Conservation (phyloP, 2,888 invertebrate genomes). For the Andrena flavipes region DNA sequence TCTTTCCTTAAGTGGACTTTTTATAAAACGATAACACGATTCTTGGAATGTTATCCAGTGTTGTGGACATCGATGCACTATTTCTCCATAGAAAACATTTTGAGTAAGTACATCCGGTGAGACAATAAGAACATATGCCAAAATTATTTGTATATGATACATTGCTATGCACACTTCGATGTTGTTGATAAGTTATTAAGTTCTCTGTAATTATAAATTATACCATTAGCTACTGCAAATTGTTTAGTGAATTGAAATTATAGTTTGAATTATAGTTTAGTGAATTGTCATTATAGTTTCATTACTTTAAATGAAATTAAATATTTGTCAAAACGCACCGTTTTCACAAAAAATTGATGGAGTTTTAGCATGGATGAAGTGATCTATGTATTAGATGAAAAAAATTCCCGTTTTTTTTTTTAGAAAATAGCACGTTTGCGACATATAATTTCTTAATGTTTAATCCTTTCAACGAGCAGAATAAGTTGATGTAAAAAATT, state of each 20-base stretch:
- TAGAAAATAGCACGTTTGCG: background rate
- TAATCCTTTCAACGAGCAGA: too few relatives aligned
- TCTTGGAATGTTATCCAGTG: slow-evolving; percentile 94
- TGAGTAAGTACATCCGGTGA: slow-evolving; percentile 63
- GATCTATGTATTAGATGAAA: background rate
- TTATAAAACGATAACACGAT: slow-evolving; percentile 95
- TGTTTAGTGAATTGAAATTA: too few relatives aligned
- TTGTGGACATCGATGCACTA: slow-evolving; percentile 89
- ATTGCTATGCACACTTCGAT: slow-evolving; percentile 19
- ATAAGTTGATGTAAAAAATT: too few relatives aligned
- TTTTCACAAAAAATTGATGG: background rate
- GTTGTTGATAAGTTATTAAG: background rate
- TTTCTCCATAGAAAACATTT: slow-evolving; percentile 74
- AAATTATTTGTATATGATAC: slow-evolving; percentile 29
- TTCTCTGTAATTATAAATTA: slow-evolving; percentile 35
- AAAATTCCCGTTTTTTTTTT: background rate
- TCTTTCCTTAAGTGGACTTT: slow-evolving; percentile 92
- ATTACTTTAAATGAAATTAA: background rate
- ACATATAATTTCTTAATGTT: too few relatives aligned
- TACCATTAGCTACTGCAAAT: slow-evolving; percentile 3
- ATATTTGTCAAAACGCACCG: background rate
- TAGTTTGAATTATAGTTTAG: too few relatives aligned
- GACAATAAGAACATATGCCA: slow-evolving; percentile 13
- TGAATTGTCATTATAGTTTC: background rate
- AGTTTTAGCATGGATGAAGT: too few relatives aligned